Base-by-base conservation (phyloP, 2,888 invertebrate species). In the Salticus scenicus region DNA sequence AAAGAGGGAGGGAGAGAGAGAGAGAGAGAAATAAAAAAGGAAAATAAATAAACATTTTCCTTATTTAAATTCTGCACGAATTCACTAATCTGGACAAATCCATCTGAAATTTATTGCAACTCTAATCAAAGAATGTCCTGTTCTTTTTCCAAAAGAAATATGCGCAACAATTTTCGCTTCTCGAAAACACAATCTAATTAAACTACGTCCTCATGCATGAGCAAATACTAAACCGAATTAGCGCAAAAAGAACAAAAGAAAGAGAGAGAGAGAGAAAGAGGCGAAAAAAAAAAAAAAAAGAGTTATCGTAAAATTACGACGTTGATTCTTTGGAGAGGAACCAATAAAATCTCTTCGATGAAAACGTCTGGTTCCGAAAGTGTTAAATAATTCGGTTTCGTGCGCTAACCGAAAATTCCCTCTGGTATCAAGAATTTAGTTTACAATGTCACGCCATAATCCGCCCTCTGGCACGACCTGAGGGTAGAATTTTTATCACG, bases 351-450 rank as follows among this genome's bases (percentile, higher is more conserved):
- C 8, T 24, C 8, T 24, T 24, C 57, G 57, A 57, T 57, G 57
- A 57, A 24, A 57, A 17, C 20, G 24, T 24, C 57, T 24, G 5
- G 57, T 57, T 57, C 57, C 57, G 57, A 57, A 24, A 57, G 57
- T 17, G 24, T 57, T 57, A 57, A 57, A 57, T 57, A 57, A 24
- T 57, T 57, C 24, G 8, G 57, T 57, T 57, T 24, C 57, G 57
- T 57, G 5, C 47, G 2, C 24, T 24, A 37, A 10, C 24, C 24
- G 4, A 47, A 47, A 12, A 5, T 57, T 12, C 24, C 8, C 24
- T 24, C 24, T 24, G 57, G 24, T 57, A 24, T 57, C 24, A 20
- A 24, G 24, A 57, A 57, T 57, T 57, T 57, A 57, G 20, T 57
- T 57, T 24, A 24, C 14, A 57, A n/a, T 24, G 57, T 57, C 57